Percentiles rank a stretch among this genome's conserved stretches.
These are phyloP conservation scores for Lutraria lutraria DNA, from an alignment of 2,888 invertebrate species.

Conservation along the genomic window DNA sequence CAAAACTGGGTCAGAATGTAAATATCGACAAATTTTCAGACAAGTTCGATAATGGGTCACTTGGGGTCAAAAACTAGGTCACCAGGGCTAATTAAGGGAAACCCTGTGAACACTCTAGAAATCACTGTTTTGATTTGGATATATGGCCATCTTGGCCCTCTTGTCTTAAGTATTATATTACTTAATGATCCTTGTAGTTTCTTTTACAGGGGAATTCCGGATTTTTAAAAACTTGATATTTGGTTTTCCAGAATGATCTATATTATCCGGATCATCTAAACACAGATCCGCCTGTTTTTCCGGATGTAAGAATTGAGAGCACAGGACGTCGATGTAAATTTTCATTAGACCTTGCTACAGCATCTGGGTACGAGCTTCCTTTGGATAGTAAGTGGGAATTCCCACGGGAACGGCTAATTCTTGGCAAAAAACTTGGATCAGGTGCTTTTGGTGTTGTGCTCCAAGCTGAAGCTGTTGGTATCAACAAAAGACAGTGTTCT, in stretches of 20 bases:
- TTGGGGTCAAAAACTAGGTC: no score
- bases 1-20: no score
- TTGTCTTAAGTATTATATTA: no score
- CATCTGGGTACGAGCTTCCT: slow-evolving; percentile 97
- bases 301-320: slow-evolving; percentile 88
- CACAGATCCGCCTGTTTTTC: slow-evolving; percentile 92
- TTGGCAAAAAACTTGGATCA: slow-evolving; percentile 96
- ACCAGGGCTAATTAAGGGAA: no score
- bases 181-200: no score
- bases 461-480: slow-evolving; percentile 92
- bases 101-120: no score
- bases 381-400: slow-evolving; percentile 98
- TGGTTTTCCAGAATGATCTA: slow-evolving; percentile 80
- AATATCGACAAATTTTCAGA: no score
- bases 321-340: slow-evolving; percentile 84
- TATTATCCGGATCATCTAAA: slow-evolving; percentile 79
- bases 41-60: no score
- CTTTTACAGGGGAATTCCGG: no score
- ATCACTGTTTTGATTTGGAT: no score
- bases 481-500: slow-evolving; percentile 86
- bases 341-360: slow-evolving; percentile 86
- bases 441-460: slow-evolving; percentile 99
- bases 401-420: slow-evolving; percentile 91
- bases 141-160: no score
- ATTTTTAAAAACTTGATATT: no score